Evolutionary conservation across 2,113 vertebrate species (phyloP).

Genomic region (Corapipo altera): DNA sequence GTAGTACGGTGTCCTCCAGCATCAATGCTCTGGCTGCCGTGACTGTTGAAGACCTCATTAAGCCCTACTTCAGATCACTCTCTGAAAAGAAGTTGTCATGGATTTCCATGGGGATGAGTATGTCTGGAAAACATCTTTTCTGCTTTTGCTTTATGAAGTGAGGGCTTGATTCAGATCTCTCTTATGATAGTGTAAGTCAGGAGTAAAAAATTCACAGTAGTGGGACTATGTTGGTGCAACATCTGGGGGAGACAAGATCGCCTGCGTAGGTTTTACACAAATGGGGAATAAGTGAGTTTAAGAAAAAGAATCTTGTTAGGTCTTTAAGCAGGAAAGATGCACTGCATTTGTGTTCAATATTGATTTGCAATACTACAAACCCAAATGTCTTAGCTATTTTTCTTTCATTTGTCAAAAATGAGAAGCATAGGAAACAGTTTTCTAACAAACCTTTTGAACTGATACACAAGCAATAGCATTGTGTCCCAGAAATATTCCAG

Average conservation of each 20-base stretch:
- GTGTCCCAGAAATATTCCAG: neutral
- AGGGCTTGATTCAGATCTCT: neutral
- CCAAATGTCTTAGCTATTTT: neutral
- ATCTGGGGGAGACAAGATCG: neutral
- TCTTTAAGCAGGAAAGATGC: neutral
- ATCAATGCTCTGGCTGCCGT: constrained; percentile 91
- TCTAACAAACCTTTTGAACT: neutral
- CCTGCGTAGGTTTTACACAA: neutral
- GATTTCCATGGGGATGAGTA: constrained; percentile 91
- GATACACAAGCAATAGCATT: neutral
- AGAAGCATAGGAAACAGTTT: neutral
- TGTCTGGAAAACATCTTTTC: constrained; percentile 37
- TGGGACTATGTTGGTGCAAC: neutral
- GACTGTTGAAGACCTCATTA: constrained; percentile 85
- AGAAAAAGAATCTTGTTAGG: neutral
- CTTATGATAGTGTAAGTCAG: neutral
- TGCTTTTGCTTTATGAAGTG: neutral
- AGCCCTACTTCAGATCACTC: constrained; percentile 70
- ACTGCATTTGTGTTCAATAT: neutral
- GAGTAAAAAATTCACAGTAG: neutral
- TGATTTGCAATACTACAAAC: neutral
- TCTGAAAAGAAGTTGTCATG: constrained; percentile 76
- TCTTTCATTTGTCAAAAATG: neutral
- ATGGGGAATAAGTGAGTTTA: neutral
- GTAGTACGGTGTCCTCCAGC: constrained; percentile 89